Base-by-base conservation (phyloP, 2,888 invertebrate species). In the Diplolepis rosae region DNA sequence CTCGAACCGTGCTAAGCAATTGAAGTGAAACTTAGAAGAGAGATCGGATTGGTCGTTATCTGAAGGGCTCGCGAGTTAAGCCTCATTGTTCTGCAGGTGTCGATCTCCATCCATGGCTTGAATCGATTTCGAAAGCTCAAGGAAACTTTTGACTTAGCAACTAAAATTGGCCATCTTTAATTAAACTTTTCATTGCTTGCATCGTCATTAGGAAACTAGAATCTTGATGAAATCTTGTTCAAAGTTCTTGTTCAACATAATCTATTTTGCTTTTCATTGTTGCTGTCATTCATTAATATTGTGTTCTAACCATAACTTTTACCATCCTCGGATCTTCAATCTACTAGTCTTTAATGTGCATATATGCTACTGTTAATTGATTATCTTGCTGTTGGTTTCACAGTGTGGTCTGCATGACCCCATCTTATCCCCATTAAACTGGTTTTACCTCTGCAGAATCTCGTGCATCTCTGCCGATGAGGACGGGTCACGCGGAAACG, bases 1-100 rank as follows among this genome's bases (percentile, higher is more conserved):
- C 73, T 74, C 71, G 69, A 74, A 76, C 70, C 71, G 77, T 73
- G 78, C 77, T 75, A 73, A 78, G 77, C 76, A 78, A 78, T 76
- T 74, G 74, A 72, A 45, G 45, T 9, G 69, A 65, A 72, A 78
- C 74, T 69, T 69, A 69, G 30, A 51, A 48, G 66, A 45, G 45
- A 68, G 70, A 75, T 75, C 71, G 71, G 70, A 75, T 75, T 75
- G 75, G 75, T 71, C 67, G 35, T 45, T 45, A 45, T 45, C 45
- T 3, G 45, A 45, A 45, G 45, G 45, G 18, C 15, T 45, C 45
- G 18, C 18, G 18, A 45, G 18, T 45, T 18, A 18, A 45, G 45
- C 45, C 18, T 18, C 18, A 45, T 45, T 45, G 45, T 45, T 45
- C 18, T 7, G 45, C 45, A 45, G 18, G 45, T 45, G 45, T 45